phyloP scores from a whole-genome alignment of 1,140 invertebrate species.

The Drosophila neocordata region DNA sequence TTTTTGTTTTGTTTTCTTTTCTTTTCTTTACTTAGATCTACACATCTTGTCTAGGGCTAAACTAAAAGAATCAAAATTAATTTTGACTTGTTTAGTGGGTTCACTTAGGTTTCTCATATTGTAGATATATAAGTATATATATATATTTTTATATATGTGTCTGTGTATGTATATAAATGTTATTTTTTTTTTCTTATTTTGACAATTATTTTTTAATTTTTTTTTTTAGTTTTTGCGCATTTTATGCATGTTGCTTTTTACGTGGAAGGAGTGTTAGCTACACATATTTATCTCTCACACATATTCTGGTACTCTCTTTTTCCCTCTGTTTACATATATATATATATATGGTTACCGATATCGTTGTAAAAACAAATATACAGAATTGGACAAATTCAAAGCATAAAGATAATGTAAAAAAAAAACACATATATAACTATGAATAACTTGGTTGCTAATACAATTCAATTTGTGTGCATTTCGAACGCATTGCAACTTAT shows the following conservation, averaged over 20 bases:
- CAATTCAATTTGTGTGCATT: slow-evolving; percentile 47
- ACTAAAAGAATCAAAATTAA: slow-evolving; percentile 21
- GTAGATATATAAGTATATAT: slow-evolving; percentile 28
- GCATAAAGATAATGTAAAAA: slow-evolving; percentile 25
- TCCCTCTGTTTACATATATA: slow-evolving; percentile 7
- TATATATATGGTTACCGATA: background rate
- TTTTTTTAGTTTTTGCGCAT: slow-evolving; percentile 65
- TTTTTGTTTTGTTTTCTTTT: background rate
- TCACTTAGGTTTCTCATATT: slow-evolving; percentile 14
- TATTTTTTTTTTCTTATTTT: slow-evolving; percentile 35
- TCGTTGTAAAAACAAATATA: slow-evolving; percentile 1
- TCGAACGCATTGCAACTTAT: slow-evolving; percentile 42
- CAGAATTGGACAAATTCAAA: slow-evolving; percentile 5
- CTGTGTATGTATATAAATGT: slow-evolving; percentile 31
- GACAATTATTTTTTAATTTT: slow-evolving; percentile 5
- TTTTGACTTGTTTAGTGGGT: slow-evolving; percentile 14
- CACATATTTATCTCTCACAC: slow-evolving; percentile 36
- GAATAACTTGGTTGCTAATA: slow-evolving; percentile 56
- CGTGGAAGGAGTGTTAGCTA: slow-evolving; percentile 74
- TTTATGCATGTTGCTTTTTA: slow-evolving; percentile 76
- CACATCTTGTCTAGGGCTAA: background rate
- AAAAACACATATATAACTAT: slow-evolving; percentile 40
- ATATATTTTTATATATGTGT: slow-evolving; percentile 9
- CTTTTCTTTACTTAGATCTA: background rate
- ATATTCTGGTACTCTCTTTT: slow-evolving; percentile 22